phyloP scores from a whole-genome alignment of 2,797 vertebrate genomes.

The Apogon hyalosoma region DNA sequence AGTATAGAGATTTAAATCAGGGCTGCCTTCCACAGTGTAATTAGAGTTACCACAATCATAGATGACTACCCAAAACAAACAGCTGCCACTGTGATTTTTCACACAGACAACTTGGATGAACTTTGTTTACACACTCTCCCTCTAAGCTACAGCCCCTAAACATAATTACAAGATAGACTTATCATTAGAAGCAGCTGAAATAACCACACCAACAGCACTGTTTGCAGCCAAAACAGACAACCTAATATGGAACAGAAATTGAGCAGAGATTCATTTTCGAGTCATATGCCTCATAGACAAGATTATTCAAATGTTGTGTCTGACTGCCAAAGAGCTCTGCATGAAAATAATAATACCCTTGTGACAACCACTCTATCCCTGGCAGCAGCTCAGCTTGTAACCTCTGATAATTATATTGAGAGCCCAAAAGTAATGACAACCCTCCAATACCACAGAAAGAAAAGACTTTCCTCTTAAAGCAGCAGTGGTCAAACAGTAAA shows the following conservation, averaged over 20 bases:
- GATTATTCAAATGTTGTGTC: constrained; percentile 80
- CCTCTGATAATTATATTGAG: constrained; percentile 84
- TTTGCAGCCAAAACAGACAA: constrained; percentile 46
- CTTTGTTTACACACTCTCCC: constrained; percentile 25
- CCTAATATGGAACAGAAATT: constrained; percentile 56
- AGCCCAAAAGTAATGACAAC: constrained; percentile 83
- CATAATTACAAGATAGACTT: constrained; percentile 9
- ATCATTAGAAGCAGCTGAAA: constrained; percentile 36
- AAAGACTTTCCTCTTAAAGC: constrained; percentile 82
- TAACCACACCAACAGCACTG: constrained; percentile 32
- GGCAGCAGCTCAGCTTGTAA: constrained; percentile 74
- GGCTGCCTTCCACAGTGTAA: constrained; percentile 14
- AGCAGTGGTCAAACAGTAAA: constrained; percentile 75
- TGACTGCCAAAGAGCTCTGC: constrained; percentile 75
- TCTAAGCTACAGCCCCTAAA: constrained; percentile 27
- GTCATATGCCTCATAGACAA: constrained; percentile 68
- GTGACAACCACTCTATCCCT: constrained; percentile 80
- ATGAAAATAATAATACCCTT: constrained; percentile 84
- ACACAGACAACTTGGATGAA: constrained; percentile 9
- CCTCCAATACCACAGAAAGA: constrained; percentile 77
- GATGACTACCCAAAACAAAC: constrained; percentile 10
- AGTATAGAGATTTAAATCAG: constrained; percentile 12
- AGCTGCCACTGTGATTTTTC: constrained; percentile 8
- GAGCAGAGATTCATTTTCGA: constrained; percentile 53
- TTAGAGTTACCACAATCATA: constrained; percentile 6